Evolutionary conservation across 2,888 invertebrate species (phyloP).

Genomic region (Drosophila mercatorum): DNA sequence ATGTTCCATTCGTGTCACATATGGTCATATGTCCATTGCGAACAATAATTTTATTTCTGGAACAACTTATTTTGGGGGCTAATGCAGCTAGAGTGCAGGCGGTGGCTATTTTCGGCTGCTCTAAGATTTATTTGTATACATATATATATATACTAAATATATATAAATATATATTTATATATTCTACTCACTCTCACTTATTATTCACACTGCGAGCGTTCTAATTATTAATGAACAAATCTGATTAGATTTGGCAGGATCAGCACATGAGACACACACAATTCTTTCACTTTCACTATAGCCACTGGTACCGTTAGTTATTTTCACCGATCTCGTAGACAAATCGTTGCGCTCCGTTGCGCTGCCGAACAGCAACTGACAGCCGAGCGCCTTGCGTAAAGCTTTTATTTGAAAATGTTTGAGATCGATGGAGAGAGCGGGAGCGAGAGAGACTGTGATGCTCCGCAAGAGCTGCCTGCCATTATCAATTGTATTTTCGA

Average conservation of each 20-base stretch:
- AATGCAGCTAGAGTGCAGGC: conserved; percentile 36
- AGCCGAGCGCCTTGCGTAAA: conserved; percentile 33
- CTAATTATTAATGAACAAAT: background rate
- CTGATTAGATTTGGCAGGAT: conserved; percentile 39
- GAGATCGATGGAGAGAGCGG: background rate
- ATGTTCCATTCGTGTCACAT: conserved; percentile 60
- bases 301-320: conserved; percentile 21
- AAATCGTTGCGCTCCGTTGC: conserved; percentile 58
- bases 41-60: conserved; percentile 67
- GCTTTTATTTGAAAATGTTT: conserved; percentile 60
- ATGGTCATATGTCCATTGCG: conserved; percentile 28
- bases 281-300: conserved; percentile 51
- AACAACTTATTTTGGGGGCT: conserved; percentile 50
- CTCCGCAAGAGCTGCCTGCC: background rate
- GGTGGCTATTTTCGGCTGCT: conserved; percentile 44
- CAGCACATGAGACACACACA: conserved; percentile 22
- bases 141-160: background rate
- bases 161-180: background rate
- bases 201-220: conserved; percentile 19
- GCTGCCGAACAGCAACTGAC: conserved; percentile 69
- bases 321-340: conserved; percentile 12
- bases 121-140: conserved; percentile 8
- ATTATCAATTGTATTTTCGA: conserved; percentile 35
- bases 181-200: conserved; percentile 51
- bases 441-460: conserved; percentile 5